Evolutionary conservation across 1,140 invertebrate genomes (phyloP), one percentile per base, ranked within the genome.

Genomic region (Neodiprion fabricii): DNA sequence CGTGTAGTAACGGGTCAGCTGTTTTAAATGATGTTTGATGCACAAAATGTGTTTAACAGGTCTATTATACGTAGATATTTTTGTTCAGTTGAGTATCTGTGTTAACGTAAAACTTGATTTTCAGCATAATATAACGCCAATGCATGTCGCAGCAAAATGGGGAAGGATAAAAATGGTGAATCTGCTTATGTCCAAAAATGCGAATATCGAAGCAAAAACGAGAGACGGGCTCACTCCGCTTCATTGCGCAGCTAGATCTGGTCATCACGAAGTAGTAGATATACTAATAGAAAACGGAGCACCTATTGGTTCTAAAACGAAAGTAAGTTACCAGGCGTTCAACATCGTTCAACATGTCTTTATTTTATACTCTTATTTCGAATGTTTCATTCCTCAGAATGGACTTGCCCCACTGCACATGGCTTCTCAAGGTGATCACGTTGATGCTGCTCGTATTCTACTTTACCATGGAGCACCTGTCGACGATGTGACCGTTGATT

Each of bases 401-500:
- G 96, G 96, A 23, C 86, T 98, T 71, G 95, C 95, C 21, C 95
- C 96, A 49, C 88, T 98, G 49, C 96, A 97, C 84, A 98, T 98
- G 96, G 96, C 97, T 74, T 95, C 96, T 48, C 97, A 99, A 89
- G 97, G 98, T 65, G 98, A 99, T 89, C 97, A 99, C 85, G 96
- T 98, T 50, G 97, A 99, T 84, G 96, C 96, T 74, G 97, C 98
- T 7, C 91, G 96, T 72, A 94, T 98, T 78, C 90, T 99, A 3
- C 91, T 99, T 0, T 94, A 96, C 79, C 96, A 99, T 85, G 96
- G 96, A 79, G 97, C 98, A 65, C 96, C 96, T 14, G 97, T 99
- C 12, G 97, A 99, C 89, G 98, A 99, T 86, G 96, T 99, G 65
- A 99, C 98, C 0, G 96, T 98, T 28, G 98, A 99, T 87, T 99